A percentile compares a stretch with the other conserved stretches of the same genome.
Evolutionary conservation across 2,888 invertebrate genomes (phyloP).

Genomic region (Allygus modestus): DNA sequence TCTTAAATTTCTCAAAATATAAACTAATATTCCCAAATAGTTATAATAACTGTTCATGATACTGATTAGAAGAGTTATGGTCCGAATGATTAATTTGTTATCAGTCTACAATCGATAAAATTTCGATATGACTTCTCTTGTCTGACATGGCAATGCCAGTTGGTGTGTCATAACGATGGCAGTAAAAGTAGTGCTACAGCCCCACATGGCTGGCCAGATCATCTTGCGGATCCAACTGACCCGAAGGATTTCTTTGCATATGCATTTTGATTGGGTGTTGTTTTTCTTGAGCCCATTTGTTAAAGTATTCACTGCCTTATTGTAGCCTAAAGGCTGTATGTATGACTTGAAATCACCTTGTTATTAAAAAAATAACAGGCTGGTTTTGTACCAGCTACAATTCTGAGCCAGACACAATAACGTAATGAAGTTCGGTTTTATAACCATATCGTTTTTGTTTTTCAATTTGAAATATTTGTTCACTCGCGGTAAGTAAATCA

Average conservation of each 20-base stretch:
- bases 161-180: no score
- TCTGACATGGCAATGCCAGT: no score
- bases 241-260: background rate
- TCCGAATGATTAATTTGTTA: no score
- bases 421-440: background rate
- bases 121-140: no score
- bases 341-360: background rate
- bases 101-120: no score
- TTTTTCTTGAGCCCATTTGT: conserved; percentile 31
- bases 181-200: conserved; percentile 8
- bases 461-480: background rate
- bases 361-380: background rate
- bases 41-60: no score
- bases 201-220: background rate
- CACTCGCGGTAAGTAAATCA: background rate
- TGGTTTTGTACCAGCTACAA: no score
- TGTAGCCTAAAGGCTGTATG: background rate
- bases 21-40: no score
- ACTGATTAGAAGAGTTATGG: background rate
- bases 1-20: no score
- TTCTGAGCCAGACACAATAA: background rate
- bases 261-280: conserved; percentile 31
- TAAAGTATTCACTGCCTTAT: conserved; percentile 27
- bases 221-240: conserved; percentile 22
- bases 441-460: background rate